A percentile compares a stretch with the other conserved stretches of the same genome.
Conservation (phyloP, 1,140 invertebrate genomes). For the Drosophila ercepeae region DNA sequence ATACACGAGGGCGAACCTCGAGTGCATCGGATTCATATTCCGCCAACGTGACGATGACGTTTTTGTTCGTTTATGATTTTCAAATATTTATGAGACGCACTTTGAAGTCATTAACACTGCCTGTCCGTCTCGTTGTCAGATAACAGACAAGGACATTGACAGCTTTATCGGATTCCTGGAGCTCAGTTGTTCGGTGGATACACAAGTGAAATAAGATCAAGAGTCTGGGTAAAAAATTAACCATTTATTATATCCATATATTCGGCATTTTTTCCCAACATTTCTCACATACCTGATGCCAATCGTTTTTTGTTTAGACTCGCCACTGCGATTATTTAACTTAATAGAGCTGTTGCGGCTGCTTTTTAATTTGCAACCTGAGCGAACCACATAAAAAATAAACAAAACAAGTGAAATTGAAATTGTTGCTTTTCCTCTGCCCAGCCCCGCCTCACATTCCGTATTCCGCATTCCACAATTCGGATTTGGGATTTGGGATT, state of each 20-base stretch:
- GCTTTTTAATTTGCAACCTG: conserved; percentile 72
- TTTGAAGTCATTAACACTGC: conserved; percentile 34
- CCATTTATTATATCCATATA: neutral
- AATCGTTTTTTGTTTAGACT: conserved; percentile 64
- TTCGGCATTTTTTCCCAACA: conserved; percentile 21
- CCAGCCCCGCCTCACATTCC: conserved; percentile 22
- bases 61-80: conserved; percentile 4
- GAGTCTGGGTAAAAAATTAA: neutral
- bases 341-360: conserved; percentile 48
- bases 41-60: neutral
- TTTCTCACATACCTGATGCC: conserved; percentile 45
- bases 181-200: conserved; percentile 8
- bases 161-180: neutral
- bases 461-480: conserved; percentile 14
- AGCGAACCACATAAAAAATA: conserved; percentile 72
- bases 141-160: conserved; percentile 7
- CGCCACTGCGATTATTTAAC: conserved; percentile 50
- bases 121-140: neutral
- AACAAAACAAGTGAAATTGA: conserved; percentile 44
- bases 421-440: conserved; percentile 17
- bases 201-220: conserved; percentile 11
- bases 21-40: conserved; percentile 10
- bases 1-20: conserved; percentile 33
- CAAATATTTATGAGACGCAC: conserved; percentile 33
- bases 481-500: too few species aligned